These are phyloP conservation scores for Pelodiscus sinensis DNA, from an alignment of 2,113 vertebrate species.

Conservation along the genomic window DNA sequence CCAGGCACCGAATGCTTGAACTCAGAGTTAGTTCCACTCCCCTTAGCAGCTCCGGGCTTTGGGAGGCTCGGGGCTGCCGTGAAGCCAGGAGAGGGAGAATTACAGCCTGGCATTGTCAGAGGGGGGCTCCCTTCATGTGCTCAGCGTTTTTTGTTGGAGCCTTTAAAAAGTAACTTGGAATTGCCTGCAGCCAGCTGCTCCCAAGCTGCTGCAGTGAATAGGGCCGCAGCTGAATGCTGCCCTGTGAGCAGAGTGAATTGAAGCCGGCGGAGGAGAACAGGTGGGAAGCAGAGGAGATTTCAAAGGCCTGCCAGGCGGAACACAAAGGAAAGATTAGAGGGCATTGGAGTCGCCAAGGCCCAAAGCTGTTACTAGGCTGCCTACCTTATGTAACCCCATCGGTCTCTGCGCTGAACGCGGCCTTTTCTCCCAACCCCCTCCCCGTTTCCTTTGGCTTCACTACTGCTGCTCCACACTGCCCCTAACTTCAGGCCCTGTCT, in stretches of 20 bases:
- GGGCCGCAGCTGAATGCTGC: conserved; percentile 26
- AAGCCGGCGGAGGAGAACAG: conserved; percentile 42
- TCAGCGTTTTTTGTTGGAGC: neutral
- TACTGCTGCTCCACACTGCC: neutral
- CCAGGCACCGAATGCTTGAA: neutral
- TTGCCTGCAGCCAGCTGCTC: conserved; percentile 57
- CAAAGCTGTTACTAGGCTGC: neutral
- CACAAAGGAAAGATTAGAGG: neutral
- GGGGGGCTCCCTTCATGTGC: rapidly evolving
- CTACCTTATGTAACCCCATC: neutral
- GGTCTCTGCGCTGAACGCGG: neutral
- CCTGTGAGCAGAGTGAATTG: neutral
- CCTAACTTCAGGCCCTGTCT: neutral
- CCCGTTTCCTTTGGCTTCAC: neutral
- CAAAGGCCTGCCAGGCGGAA: neutral
- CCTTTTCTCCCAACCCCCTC: neutral
- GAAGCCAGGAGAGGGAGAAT: neutral
- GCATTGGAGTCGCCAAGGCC: neutral
- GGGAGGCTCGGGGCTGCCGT: neutral
- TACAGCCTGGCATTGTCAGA: neutral
- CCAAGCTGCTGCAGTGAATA: conserved; percentile 54
- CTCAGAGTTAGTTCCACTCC: neutral
- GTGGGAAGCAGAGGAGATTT: conserved; percentile 64
- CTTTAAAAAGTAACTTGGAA: neutral
- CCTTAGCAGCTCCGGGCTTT: neutral